Percentiles rank a stretch among this genome's conserved stretches.
These are phyloP conservation scores for Leptopilina syphax DNA, from an alignment of 2,888 invertebrate genomes.

Conservation along the genomic window DNA sequence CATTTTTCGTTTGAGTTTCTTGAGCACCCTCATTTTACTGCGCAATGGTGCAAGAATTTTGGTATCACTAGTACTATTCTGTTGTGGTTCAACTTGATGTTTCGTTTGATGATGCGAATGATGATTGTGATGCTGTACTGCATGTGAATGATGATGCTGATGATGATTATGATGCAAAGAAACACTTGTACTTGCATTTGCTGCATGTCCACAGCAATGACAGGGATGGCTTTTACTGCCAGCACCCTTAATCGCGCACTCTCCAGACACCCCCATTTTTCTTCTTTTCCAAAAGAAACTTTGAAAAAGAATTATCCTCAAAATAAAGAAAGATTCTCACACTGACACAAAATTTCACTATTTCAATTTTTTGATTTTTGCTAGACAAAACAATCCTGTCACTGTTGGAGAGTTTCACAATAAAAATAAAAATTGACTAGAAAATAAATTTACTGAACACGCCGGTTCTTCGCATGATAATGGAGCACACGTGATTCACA, in stretches of 20 bases:
- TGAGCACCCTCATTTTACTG: slow-evolving; percentile 91
- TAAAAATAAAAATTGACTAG: slow-evolving; percentile 18
- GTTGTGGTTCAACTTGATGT: slow-evolving; percentile 47
- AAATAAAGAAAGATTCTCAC: neutral
- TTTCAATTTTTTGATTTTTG: neutral
- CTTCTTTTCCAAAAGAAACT: slow-evolving; percentile 49
- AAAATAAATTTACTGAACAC: neutral
- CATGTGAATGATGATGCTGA: slow-evolving; percentile 54
- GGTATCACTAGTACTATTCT: slow-evolving; percentile 64
- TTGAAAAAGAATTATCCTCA: slow-evolving; percentile 28
- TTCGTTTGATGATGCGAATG: slow-evolving; percentile 52
- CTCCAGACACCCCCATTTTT: slow-evolving; percentile 75
- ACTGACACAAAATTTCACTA: slow-evolving; percentile 24
- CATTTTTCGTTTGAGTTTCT: slow-evolving; percentile 92
- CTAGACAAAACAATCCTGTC: neutral
- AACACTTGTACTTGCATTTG: slow-evolving; percentile 59
- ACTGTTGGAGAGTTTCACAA: slow-evolving; percentile 4
- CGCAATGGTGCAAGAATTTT: slow-evolving; percentile 78
- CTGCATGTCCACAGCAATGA: slow-evolving; percentile 70
- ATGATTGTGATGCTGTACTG: slow-evolving; percentile 57
- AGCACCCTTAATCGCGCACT: slow-evolving; percentile 71
- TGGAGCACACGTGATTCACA: slow-evolving; percentile 29
- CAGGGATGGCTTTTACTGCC: slow-evolving; percentile 72
- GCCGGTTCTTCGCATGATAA: slow-evolving; percentile 24
- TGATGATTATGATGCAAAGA: slow-evolving; percentile 52